These are phyloP conservation scores for Caenorhabditis japonica DNA, from an alignment of 2,888 invertebrate genomes.

Conservation along the genomic window DNA sequence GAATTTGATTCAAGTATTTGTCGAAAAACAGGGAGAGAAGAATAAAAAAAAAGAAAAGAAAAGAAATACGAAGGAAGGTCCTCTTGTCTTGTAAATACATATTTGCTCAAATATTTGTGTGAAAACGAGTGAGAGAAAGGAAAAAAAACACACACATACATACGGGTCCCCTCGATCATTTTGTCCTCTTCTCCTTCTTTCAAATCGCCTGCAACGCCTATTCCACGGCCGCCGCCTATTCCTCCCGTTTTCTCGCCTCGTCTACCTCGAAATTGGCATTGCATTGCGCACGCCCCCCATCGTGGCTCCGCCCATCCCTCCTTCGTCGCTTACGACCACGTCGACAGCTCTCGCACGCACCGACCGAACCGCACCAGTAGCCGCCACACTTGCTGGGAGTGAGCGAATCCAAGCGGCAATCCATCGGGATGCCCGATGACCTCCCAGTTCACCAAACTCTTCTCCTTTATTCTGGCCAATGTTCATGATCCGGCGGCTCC, in stretches of 20 bases:
- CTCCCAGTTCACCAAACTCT: slow-evolving; percentile 79
- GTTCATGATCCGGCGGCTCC: slow-evolving; percentile 75
- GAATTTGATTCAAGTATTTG: slow-evolving; percentile 50
- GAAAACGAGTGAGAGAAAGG: slow-evolving; percentile 23
- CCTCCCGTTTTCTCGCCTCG: slow-evolving; percentile 52
- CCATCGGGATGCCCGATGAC: slow-evolving; percentile 80
- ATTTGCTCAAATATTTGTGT: slow-evolving; percentile 43
- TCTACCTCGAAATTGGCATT: slow-evolving; percentile 53
- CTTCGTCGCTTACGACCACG: slow-evolving; percentile 32
- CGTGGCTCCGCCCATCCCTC: slow-evolving; percentile 25
- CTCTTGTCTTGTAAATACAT: slow-evolving; percentile 53
- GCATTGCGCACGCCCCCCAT: slow-evolving; percentile 41
- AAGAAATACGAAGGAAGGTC: too few relatives aligned
- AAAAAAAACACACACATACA: slow-evolving; percentile 23
- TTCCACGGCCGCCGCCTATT: slow-evolving; percentile 16
- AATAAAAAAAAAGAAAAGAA: slow-evolving; percentile 4
- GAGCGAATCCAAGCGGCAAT: too few relatives aligned
- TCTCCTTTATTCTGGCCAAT: slow-evolving; percentile 76
- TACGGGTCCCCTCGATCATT: slow-evolving; percentile 42
- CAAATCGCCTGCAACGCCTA: background rate
- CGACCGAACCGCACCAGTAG: slow-evolving; percentile 26
- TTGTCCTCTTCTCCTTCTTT: slow-evolving; percentile 17
- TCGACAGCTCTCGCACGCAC: slow-evolving; percentile 19
- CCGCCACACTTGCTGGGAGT: slow-evolving; percentile 15
- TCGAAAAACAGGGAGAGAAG: slow-evolving; percentile 27